Evolutionary conservation across 2,888 invertebrate genomes (phyloP).

Genomic region (Brassicogethes aeneus): DNA sequence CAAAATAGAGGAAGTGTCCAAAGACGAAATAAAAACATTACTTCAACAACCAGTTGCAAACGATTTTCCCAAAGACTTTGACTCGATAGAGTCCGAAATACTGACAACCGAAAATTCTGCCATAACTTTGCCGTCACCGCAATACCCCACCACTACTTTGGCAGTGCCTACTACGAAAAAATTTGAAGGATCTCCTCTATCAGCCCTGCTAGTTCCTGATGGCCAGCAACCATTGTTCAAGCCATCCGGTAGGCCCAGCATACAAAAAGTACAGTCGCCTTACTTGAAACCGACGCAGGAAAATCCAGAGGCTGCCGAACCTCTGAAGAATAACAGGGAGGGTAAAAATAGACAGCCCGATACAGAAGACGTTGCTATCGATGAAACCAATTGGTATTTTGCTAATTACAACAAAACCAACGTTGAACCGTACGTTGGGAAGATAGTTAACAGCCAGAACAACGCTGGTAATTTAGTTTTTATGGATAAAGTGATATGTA

Average conservation of each 20-base stretch:
- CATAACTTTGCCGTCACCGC: neutral
- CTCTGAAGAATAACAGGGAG: slow-evolving; percentile 14
- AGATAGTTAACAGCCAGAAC: too few species aligned
- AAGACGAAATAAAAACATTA: neutral
- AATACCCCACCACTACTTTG: neutral
- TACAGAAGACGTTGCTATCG: slow-evolving; percentile 30
- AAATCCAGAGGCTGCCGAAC: slow-evolving; percentile 16
- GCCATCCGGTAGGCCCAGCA: slow-evolving; percentile 46
- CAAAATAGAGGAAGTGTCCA: neutral
- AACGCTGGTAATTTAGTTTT: too few species aligned
- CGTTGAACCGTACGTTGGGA: slow-evolving; percentile 40
- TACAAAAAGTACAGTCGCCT: slow-evolving; percentile 50
- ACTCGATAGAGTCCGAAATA: slow-evolving; percentile 4
- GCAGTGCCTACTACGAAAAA: neutral
- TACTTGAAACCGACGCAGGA: slow-evolving; percentile 25
- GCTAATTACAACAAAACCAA: slow-evolving; percentile 68
- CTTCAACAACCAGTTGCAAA: neutral
- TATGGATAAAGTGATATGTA: too few species aligned
- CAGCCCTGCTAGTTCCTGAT: slow-evolving; percentile 55
- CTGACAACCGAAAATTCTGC: slow-evolving; percentile 4
- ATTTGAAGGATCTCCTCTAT: slow-evolving; percentile 44
- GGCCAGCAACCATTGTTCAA: slow-evolving; percentile 42
- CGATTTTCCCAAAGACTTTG: neutral
- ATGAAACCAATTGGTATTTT: slow-evolving; percentile 72
- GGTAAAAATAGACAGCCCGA: slow-evolving; percentile 31